Conservation (phyloP, 23 tunicate genomes). For the Styela plicata region DNA sequence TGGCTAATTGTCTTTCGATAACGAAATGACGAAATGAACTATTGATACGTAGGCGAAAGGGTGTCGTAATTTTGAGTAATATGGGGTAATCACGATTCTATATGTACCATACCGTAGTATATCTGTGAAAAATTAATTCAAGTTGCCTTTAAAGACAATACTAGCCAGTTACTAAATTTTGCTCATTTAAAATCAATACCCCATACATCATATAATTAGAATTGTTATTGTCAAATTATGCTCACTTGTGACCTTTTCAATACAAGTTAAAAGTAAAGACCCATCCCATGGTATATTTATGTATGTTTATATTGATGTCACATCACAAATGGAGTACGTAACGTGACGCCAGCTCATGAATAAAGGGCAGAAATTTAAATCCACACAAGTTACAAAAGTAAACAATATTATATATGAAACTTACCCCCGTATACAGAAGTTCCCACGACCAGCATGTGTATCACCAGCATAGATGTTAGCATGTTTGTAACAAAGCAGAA, state of each 20-base stretch:
- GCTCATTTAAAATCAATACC: too few relatives aligned
- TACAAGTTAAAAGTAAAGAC: background rate
- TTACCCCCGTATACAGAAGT: slow-evolving; percentile 29
- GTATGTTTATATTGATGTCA: background rate
- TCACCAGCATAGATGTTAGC: slow-evolving; percentile 17
- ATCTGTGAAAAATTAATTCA: too few relatives aligned
- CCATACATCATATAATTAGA: background rate
- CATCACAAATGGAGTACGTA: slow-evolving; percentile 19
- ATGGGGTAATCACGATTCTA: too few relatives aligned
- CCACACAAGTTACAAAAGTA: slow-evolving; percentile 25
- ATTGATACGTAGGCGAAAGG: too few relatives aligned
- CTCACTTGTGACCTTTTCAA: background rate
- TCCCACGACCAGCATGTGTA: slow-evolving; percentile 34
- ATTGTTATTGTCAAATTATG: background rate
- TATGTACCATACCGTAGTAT: too few relatives aligned
- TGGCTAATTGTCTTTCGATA: too few relatives aligned
- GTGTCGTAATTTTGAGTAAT: too few relatives aligned
- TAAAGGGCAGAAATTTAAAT: slow-evolving; percentile 19
- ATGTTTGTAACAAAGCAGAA: slow-evolving; percentile 6
- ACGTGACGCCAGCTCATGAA: slow-evolving; percentile 11
- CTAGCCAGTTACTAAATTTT: too few relatives aligned
- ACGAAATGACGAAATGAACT: too few relatives aligned
- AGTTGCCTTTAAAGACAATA: too few relatives aligned
- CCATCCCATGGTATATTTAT: background rate
- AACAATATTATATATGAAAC: slow-evolving; percentile 28